These are phyloP conservation scores for Lithobates pipiens DNA, from an alignment of 2,797 vertebrate genomes.

Conservation along the genomic window DNA sequence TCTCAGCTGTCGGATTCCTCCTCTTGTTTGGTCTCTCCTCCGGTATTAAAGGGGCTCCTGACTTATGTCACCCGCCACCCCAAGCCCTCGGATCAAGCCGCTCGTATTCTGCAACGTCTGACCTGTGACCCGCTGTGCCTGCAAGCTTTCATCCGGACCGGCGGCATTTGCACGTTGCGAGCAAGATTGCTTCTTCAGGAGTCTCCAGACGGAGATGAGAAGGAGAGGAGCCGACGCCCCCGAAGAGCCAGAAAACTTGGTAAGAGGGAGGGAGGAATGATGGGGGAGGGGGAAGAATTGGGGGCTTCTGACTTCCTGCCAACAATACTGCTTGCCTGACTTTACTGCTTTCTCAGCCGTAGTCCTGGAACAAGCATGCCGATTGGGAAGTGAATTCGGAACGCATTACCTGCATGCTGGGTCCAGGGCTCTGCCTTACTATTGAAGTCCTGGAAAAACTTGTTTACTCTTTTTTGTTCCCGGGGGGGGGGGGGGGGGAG, in stretches of 20 bases:
- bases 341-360: no score
- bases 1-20: slow-evolving; percentile 85
- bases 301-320: no score
- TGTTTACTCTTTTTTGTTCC: no score
- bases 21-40: slow-evolving; percentile 74
- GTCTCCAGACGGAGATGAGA: slow-evolving; percentile 17
- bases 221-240: slow-evolving; percentile 67
- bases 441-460: no score
- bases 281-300: no score
- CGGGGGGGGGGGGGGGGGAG: no score
- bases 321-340: no score
- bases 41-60: slow-evolving; percentile 76
- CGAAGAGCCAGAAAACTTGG: slow-evolving; percentile 79
- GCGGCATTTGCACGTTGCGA: slow-evolving; percentile 79
- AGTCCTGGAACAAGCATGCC: no score
- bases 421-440: no score
- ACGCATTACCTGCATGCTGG: no score
- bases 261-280: no score
- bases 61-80: slow-evolving; percentile 83
- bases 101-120: slow-evolving; percentile 83
- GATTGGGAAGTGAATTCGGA: no score
- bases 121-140: slow-evolving; percentile 91
- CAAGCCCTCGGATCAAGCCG: slow-evolving; percentile 83
- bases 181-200: slow-evolving; percentile 75
- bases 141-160: slow-evolving; percentile 84